phyloP scores from a whole-genome alignment of 2,888 invertebrate genomes.

The Mycalesis mineus region DNA sequence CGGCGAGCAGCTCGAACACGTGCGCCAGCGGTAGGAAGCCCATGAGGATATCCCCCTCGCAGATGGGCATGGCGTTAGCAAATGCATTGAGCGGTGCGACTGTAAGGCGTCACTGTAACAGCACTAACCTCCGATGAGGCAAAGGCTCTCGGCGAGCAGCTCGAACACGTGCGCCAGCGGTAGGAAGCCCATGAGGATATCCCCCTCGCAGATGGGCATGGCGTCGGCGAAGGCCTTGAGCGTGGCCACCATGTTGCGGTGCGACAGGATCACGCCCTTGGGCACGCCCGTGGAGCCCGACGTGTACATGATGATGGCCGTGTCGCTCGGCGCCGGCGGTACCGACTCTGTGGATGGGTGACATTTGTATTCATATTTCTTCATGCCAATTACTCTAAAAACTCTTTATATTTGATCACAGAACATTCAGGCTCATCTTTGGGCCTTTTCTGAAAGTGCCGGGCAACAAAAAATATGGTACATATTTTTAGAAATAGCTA shows the following conservation, averaged over 20 bases:
- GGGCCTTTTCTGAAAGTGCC: too few species aligned
- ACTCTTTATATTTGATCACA: too few species aligned
- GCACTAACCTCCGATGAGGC: constrained; percentile 88
- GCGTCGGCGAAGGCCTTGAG: constrained; percentile 89
- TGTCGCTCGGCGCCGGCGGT: constrained; percentile 84
- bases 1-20: constrained; percentile 97
- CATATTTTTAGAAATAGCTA: too few species aligned
- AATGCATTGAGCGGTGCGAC: too few species aligned
- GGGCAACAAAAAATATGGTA: too few species aligned
- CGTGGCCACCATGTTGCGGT: constrained; percentile 88
- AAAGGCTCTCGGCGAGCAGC: constrained; percentile 92
- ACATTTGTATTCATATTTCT: too few species aligned
- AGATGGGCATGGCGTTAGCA: constrained; percentile 86
- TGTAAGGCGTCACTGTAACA: background rate
- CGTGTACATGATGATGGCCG: constrained; percentile 99
- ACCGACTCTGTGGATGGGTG: constrained; percentile 69
- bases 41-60: constrained; percentile 88
- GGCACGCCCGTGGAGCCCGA: constrained; percentile 98
- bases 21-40: constrained; percentile 98
- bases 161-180: constrained; percentile 99
- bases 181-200: constrained; percentile 95
- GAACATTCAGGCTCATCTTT: too few species aligned
- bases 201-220: constrained; percentile 83
- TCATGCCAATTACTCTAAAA: background rate
- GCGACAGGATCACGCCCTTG: constrained; percentile 91